Evolutionary conservation across 2,888 invertebrate genomes (phyloP), one percentile per base, ranked within the genome.

Genomic region (Cinara cedri): DNA sequence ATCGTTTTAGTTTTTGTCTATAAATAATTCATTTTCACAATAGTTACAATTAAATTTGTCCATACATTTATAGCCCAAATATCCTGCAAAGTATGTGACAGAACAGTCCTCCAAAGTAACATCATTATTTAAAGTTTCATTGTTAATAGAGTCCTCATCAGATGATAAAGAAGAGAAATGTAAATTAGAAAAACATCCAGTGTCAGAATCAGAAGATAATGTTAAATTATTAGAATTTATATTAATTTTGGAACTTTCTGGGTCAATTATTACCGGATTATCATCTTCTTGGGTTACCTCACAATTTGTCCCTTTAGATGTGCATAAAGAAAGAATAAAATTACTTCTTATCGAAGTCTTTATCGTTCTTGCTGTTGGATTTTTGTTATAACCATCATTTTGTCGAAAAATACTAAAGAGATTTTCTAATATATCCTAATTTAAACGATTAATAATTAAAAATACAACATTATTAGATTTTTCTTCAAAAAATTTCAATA

Each of bases 321-420:
- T 49, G 11, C 51, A n/a, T 44, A 74, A 26, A 34, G 62, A 60
- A 68, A 78, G 19, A 24, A 70, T 57, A 46, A 46, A 42, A 57
- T 66, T 55, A 74, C 21, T 68, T 80, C 75, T 54, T 54, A 54
- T 54, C 8, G 9, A 54, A 54, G 54, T 51, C 16, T 16, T 16
- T 16, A 19, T 54, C 1, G 54, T 54, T 54, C 19, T 49, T 1
- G 49, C 14, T 49, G 49, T 49, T 49, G 49, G 14, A 49, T 49
- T 49, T 49, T 49, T 49, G 3, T 49, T 49, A 49, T 49, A 49
- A 49, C 49, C 49, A 49, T 14, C 49, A 49, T 49, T 49, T 49
- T 54, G 19, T 54, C 19, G 54, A 54, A 54, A 54, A 54, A 54
- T 54, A n/a, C 54, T 54, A 54, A 54, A 51, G 16, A 51, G 51